Base-by-base conservation (phyloP, 2,797 vertebrate species). In the Echeneis naucrates region DNA sequence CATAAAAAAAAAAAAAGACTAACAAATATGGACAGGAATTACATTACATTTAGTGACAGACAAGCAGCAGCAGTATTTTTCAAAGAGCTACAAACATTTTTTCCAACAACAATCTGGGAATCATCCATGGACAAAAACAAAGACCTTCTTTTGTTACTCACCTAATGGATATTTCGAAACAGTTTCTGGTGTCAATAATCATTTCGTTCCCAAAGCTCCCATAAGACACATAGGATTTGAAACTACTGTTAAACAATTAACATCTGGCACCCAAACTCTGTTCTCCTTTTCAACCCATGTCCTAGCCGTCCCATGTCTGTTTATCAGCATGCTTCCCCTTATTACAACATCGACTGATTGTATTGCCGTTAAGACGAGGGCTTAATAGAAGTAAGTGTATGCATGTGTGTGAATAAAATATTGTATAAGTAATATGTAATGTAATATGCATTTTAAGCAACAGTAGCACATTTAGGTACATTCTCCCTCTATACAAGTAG, bases 321-420 rank as follows among this genome's bases (percentile, higher is more conserved):
- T 77, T 80, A 80, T 81, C 80, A 53, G 14, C 35, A 47, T 68
- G 57, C 64, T 37, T 74, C 45, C 67, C 44, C 44, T n/a, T 67
- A 58, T 35, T 35, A 53, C n/a, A 16, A 70, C 72, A 44, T 66
- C 69, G 69, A 77, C 54, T 75, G 75, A 75, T 56, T 69, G 72
- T 26, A 2, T 57, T 76, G 63, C 64, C 77, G 78, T 68, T 67
- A 32, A 53, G 54, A 52, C 53, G 77, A 44, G 48, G 69, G 62
- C 23, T 68, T 50, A 71, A 35, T 7, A 57, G 35, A 62, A 53
- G 19, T 63, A 40, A 24, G 17, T 8, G 52, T 40, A 45, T 3
- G 44, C 10, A 27, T 57, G 40, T 64, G 2, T 23, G 47, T 57
- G 37, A 0, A 26, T 35, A 16, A n/a, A n/a, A n/a, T n/a, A n/a